Base-by-base conservation (phyloP, 1,140 invertebrate genomes). In the Hermetia illucens region DNA sequence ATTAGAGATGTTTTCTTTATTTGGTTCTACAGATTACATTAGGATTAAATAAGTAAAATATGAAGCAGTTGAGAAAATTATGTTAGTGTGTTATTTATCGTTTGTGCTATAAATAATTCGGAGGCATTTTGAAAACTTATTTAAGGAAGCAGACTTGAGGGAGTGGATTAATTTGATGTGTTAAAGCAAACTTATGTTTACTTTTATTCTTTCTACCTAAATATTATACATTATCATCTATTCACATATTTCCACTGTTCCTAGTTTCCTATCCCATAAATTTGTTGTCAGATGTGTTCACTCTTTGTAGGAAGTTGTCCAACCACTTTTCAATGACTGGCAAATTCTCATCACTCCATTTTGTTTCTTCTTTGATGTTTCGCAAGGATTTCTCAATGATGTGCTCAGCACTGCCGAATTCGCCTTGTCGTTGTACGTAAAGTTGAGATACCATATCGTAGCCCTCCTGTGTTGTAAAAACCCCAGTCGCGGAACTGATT, bases 251-350 rank as follows among this genome's bases (percentile, higher is more conserved):
- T 13, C 13, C 15, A 16, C 31, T n/a, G n/a, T n/a, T n/a, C n/a
- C n/a, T n/a, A n/a, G n/a, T n/a, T n/a, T 10, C 16, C 9, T 47
- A 48, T 38, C 43, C 43, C 20, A 49, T 44, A 43, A 52, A 52
- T 43, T 52, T 52, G 24, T 46, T 44, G 15, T 49, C 43, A 38
- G 45, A 37, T 38, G 37, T 33, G 24, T 45, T 47, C 16, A 49
- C 39, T 20, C 43, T 46, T 17, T 43, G 56, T 12, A 70, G 49
- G 40, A 75, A 76, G 1, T 63, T 46, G 27, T 73, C 67, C 2
- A 82, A 52, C 78, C 79, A 82, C 10, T 63, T 46, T 42, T 77
- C 71, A 34, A 82, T 79, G 3, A 77, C 66, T 0, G 76, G 77
- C 1, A 80, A 47, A 58, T 80, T 81, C 22, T 71, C 69, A 24